Evolutionary conservation across 37 sponge, comb jelly and placozoan species (phyloP).

Genomic region (Lycopodina hypogea): DNA sequence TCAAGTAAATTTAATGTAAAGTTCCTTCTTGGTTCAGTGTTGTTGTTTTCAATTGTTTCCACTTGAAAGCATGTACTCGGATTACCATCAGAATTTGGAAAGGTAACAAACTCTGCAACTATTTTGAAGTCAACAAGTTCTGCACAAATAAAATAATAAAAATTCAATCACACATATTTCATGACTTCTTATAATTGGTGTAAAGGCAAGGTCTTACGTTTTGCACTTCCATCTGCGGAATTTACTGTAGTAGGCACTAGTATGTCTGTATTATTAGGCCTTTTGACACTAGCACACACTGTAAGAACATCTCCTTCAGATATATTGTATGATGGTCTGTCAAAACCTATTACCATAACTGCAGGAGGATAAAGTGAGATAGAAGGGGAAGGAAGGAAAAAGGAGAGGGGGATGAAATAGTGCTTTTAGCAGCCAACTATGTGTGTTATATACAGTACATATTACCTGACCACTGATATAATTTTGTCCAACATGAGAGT

Average conservation of each 20-base stretch:
- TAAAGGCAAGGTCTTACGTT: not conserved
- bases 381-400: too few species aligned
- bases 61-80: not conserved
- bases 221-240: not conserved
- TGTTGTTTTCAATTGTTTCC: not conserved
- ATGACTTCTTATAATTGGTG: not conserved
- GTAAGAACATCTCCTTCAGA: not conserved
- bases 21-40: not conserved
- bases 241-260: not conserved
- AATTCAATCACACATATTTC: not conserved
- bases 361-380: not conserved
- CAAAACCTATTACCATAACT: not conserved
- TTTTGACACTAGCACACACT: not conserved
- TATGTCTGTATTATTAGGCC: not conserved
- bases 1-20: not conserved
- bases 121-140: not conserved
- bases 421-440: too few species aligned
- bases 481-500: too few species aligned
- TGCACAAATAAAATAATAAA: not conserved
- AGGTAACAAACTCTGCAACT: not conserved
- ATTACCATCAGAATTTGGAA: not conserved
- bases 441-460: too few species aligned
- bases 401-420: too few species aligned
- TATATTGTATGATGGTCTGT: not conserved
- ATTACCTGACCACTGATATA: too few species aligned